Base-by-base conservation (phyloP, 2,888 invertebrate genomes). In the Leptura quadrifasciata region DNA sequence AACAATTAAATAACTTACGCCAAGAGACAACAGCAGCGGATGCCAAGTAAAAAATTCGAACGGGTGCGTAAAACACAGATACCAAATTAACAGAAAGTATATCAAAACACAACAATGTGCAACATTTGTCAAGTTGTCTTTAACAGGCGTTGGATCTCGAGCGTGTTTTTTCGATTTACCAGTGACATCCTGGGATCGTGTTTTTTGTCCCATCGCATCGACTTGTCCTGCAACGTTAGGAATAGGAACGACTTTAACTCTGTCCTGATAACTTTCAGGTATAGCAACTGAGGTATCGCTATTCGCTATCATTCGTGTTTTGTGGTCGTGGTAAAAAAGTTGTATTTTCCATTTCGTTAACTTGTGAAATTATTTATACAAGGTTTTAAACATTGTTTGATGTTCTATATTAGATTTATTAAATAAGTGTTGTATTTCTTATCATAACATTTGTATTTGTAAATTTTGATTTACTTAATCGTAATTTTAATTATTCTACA, bases 31-130 rank as follows among this genome's bases (percentile, higher is more conserved):
- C 17, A 86, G 75, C 15, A 86, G 68, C 8, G 86, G 85, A 70
- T 86, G 86, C 85, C 85, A 86, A 15, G 84, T 84, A 63, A 85
- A 85, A 75, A 85, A 85, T 21, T 76, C 81, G 68, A 86, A 83
- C 1, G 84, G 84, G 18, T 76, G 78, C n/a, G 75, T 63, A 55
- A 84, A 79, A 69, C 83, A 80, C 68, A 85, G 76, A 54, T 81
- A 84, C 15, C 83, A 74, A 57, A 86, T 76, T 9, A 84, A 54
- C 55, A 80, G 76, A 35, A 81, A 81, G 76, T 79, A 86, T 18
- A 81, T 57, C 6, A 85, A 47, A 35, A 82, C 68, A 73, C 82
- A 82, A 61, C 82, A 75, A 60, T 85, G 84, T 6, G 83, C 82
- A 18, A 83, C 76, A 31, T 81, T 80, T 12, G 85, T 85, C 61